Evolutionary conservation across 2,888 invertebrate genomes (phyloP).

Genomic region (Reticulitermes lucifugus): DNA sequence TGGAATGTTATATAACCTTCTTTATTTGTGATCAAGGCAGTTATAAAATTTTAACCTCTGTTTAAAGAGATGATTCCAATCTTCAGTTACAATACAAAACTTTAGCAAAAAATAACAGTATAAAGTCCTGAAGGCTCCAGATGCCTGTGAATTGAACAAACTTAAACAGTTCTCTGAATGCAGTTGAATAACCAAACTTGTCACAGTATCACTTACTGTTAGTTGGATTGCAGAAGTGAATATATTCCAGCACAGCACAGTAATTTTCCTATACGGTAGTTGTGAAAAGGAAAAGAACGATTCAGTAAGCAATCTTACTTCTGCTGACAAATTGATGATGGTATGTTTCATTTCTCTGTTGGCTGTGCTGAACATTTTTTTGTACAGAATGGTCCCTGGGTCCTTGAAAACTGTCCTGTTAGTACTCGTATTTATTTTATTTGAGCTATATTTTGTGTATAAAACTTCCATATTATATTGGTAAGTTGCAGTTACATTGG

Average conservation of each 20-base stretch:
- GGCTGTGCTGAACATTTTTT: neutral
- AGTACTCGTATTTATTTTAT: neutral
- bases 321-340: no score
- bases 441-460: no score
- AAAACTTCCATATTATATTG: neutral
- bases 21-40: no score
- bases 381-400: neutral
- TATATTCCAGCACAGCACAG: neutral
- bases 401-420: neutral
- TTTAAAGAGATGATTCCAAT: no score
- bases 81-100: no score
- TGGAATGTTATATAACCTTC: no score
- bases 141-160: no score
- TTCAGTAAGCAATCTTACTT: neutral
- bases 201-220: neutral
- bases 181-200: neutral
- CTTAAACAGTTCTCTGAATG: no score
- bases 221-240: neutral
- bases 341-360: no score
- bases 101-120: no score
- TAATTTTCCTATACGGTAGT: neutral
- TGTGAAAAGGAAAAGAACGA: neutral
- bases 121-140: no score
- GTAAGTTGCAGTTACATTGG: neutral
- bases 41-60: no score